A percentile compares a stretch with the other conserved stretches of the same genome.
These are phyloP conservation scores for Galaxea fascicularis DNA, from an alignment of 92 coral and sea anemone genomes.

Conservation along the genomic window DNA sequence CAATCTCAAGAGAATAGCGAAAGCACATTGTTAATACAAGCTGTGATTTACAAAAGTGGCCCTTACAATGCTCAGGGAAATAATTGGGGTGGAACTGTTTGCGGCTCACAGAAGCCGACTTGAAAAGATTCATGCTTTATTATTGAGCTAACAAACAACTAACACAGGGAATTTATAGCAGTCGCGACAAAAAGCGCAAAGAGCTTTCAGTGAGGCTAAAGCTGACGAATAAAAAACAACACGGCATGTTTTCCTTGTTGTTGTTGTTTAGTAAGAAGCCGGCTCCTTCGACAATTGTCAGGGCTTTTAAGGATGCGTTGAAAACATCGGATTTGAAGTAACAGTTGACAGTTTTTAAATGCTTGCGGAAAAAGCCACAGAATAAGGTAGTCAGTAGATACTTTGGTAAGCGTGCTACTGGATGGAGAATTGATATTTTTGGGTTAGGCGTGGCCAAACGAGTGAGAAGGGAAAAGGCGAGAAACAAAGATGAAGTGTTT, in stretches of 20 bases:
- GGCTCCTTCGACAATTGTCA: background rate
- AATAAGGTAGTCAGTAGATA: background rate
- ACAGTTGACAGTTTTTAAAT: background rate
- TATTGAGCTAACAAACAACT: slow-evolving; percentile 9
- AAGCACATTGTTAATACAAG: background rate
- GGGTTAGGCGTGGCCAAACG: slow-evolving; percentile 27
- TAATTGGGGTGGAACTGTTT: slow-evolving; percentile 15
- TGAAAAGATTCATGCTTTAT: slow-evolving; percentile 18
- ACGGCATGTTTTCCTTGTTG: background rate
- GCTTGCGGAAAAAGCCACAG: background rate
- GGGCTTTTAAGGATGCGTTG: background rate
- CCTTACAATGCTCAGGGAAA: slow-evolving; percentile 2
- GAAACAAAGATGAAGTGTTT: background rate
- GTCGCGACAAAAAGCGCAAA: slow-evolving; percentile 12
- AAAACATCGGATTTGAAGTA: background rate
- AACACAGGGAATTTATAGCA: background rate
- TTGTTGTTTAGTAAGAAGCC: background rate
- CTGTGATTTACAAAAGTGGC: slow-evolving; percentile 28
- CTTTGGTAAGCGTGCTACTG: background rate
- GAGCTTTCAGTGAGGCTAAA: background rate
- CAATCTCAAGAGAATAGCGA: slow-evolving; percentile 3
- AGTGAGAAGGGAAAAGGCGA: background rate
- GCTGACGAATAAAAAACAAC: background rate
- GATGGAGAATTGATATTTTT: background rate
- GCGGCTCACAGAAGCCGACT: slow-evolving; percentile 12